Percentiles rank a stretch among this genome's conserved stretches.
Evolutionary conservation across 2,113 vertebrate species (phyloP).

Genomic region (Muscicapa adusta): DNA sequence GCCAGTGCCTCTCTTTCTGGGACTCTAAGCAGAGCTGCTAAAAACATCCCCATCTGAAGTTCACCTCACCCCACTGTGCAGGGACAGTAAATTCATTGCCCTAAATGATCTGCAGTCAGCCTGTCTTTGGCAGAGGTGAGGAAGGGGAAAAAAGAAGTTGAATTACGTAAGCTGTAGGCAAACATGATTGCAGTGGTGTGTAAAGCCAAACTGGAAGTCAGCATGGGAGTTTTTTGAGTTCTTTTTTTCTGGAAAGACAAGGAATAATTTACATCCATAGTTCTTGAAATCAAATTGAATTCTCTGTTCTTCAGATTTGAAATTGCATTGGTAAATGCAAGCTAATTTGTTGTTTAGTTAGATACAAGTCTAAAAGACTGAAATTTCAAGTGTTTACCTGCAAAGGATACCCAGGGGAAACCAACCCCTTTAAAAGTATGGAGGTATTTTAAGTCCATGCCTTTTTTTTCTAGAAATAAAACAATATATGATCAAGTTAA

Average conservation of each 20-base stretch:
- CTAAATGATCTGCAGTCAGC: not conserved
- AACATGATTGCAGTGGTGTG: not conserved
- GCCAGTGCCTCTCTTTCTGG: not conserved
- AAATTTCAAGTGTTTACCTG: not conserved
- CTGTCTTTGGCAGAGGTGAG: not conserved
- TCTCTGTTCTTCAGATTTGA: not conserved
- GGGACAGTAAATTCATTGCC: not conserved
- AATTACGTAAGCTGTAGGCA: not conserved
- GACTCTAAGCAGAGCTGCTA: not conserved
- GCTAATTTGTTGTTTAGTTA: not conserved
- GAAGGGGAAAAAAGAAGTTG: not conserved
- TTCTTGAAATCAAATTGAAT: not conserved
- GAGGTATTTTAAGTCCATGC: not conserved
- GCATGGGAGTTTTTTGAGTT: rapidly evolving
- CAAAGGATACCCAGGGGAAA: not conserved
- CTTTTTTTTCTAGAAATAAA: not conserved
- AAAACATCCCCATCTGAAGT: not conserved
- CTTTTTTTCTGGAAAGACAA: not conserved
- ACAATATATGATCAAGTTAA: not conserved
- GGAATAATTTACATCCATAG: not conserved
- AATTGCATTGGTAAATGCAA: not conserved
- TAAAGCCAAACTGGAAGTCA: not conserved
- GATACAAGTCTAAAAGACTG: not conserved
- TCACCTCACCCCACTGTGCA: not conserved
- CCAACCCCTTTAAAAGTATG: not conserved